A percentile compares a stretch with the other conserved stretches of the same genome.
Conservation (phyloP, 2,113 vertebrate genomes). For the Cranoglanis bouderius region DNA sequence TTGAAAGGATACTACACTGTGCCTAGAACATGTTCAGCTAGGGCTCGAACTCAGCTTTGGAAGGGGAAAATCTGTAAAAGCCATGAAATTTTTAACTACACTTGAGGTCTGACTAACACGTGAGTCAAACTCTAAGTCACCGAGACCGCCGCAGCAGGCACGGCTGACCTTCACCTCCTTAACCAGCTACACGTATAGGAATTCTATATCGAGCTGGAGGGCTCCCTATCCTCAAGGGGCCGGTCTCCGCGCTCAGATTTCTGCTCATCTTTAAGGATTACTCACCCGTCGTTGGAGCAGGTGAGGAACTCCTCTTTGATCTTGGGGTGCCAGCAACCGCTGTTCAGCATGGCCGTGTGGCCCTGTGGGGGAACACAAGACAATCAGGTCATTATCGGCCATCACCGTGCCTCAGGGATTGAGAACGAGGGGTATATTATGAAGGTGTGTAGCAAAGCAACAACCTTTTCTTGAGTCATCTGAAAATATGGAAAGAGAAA, state of each 20-base stretch:
- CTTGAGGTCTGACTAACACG: not conserved
- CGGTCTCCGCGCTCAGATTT: slow-evolving; percentile 5
- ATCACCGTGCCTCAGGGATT: not conserved
- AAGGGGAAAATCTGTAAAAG: not conserved
- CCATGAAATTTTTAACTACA: not conserved
- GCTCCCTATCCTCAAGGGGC: not conserved
- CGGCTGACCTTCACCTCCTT: not conserved
- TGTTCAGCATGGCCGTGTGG: slow-evolving; percentile 96
- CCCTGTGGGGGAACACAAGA: slow-evolving; percentile 75
- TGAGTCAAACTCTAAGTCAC: slow-evolving; percentile 25
- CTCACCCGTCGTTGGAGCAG: slow-evolving; percentile 97
- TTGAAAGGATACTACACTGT: slow-evolving; percentile 26
- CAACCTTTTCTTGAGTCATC: not conserved
- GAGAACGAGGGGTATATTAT: not conserved
- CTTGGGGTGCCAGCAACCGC: slow-evolving; percentile 97
- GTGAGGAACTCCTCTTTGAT: slow-evolving; percentile 98
- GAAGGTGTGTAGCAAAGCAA: not conserved
- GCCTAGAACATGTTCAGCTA: not conserved
- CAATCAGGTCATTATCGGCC: not conserved
- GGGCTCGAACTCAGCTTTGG: not conserved
- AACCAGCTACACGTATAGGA: slow-evolving; percentile 6
- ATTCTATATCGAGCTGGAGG: slow-evolving; percentile 16
- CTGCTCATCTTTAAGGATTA: slow-evolving; percentile 50
- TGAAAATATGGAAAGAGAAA: not conserved
- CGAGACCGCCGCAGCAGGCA: not conserved